Percentiles rank a stretch among this genome's conserved stretches.
Evolutionary conservation across 1,140 invertebrate genomes (phyloP).

Genomic region (Drosophila lacertosa): DNA sequence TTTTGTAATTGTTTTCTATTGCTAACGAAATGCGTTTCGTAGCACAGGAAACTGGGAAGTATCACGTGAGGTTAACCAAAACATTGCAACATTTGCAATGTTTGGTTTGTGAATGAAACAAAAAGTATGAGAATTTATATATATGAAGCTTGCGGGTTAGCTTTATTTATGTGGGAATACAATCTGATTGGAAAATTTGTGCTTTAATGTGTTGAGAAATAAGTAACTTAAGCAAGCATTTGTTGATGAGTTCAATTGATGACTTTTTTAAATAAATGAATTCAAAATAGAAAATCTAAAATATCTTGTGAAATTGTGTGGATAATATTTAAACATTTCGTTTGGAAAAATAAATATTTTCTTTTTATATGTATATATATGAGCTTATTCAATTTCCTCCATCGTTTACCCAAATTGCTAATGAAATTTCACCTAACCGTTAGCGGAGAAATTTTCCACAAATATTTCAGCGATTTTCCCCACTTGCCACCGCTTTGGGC

Average conservation of each 20-base stretch:
- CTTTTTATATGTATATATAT: too few relatives aligned
- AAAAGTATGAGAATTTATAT: not conserved
- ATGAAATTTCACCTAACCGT: not conserved
- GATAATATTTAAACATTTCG: too few relatives aligned
- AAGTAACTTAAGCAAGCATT: too few relatives aligned
- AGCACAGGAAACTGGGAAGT: slow-evolving; percentile 33
- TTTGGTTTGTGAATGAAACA: slow-evolving; percentile 17
- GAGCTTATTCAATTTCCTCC: not conserved
- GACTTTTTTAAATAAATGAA: too few relatives aligned
- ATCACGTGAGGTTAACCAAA: slow-evolving; percentile 41
- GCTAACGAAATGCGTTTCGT: slow-evolving; percentile 31
- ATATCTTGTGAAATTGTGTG: too few relatives aligned
- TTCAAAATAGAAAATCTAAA: too few relatives aligned
- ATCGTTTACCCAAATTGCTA: not conserved
- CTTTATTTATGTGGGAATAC: too few relatives aligned
- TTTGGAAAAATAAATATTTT: not conserved
- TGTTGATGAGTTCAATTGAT: too few relatives aligned
- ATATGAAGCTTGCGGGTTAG: too few relatives aligned
- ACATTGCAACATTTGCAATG: slow-evolving; percentile 8
- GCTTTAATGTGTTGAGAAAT: not conserved
- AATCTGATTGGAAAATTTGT: slow-evolving; percentile 12
- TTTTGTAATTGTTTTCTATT: slow-evolving; percentile 10
- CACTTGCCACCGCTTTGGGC: slow-evolving; percentile 11
- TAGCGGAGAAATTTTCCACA: slow-evolving; percentile 41
- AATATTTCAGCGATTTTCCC: slow-evolving; percentile 49